Evolutionary conservation across 2,797 vertebrate species (phyloP).

Genomic region (Champsocephalus gunnari): DNA sequence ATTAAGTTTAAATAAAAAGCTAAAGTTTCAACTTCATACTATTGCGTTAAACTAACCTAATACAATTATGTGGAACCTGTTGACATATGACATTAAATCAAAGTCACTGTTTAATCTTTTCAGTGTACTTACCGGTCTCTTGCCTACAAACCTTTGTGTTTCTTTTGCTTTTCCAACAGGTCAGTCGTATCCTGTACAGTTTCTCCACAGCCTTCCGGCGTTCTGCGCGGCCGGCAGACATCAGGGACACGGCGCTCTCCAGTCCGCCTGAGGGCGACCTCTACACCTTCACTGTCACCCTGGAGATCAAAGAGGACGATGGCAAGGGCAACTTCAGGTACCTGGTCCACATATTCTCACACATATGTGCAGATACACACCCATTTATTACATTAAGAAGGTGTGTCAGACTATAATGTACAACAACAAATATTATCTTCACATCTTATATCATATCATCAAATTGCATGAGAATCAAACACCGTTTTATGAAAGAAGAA

Average conservation of each 20-base stretch:
- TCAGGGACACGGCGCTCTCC: slow-evolving; percentile 85
- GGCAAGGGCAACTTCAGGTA: slow-evolving; percentile 98
- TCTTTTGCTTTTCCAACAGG: slow-evolving; percentile 78
- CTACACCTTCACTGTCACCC: slow-evolving; percentile 92
- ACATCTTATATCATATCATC: background rate
- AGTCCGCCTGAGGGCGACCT: slow-evolving; percentile 90
- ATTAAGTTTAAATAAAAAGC: no score
- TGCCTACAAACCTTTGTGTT: background rate
- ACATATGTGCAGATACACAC: no score
- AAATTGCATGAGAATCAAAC: background rate
- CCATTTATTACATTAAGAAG: background rate
- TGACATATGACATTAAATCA: no score
- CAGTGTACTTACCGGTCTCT: background rate
- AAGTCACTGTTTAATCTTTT: no score
- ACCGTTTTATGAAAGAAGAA: background rate
- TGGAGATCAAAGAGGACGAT: slow-evolving; percentile 98
- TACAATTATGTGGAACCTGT: no score
- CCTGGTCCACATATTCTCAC: background rate
- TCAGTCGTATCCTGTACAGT: slow-evolving; percentile 96
- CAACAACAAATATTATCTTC: background rate
- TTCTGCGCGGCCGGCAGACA: slow-evolving; percentile 89
- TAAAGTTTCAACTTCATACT: no score
- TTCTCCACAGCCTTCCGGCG: slow-evolving; percentile 96
- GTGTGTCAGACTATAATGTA: background rate
- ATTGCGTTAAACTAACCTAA: no score